Conservation (phyloP, 2,797 vertebrate species). For the Megaceryle alcyon region DNA sequence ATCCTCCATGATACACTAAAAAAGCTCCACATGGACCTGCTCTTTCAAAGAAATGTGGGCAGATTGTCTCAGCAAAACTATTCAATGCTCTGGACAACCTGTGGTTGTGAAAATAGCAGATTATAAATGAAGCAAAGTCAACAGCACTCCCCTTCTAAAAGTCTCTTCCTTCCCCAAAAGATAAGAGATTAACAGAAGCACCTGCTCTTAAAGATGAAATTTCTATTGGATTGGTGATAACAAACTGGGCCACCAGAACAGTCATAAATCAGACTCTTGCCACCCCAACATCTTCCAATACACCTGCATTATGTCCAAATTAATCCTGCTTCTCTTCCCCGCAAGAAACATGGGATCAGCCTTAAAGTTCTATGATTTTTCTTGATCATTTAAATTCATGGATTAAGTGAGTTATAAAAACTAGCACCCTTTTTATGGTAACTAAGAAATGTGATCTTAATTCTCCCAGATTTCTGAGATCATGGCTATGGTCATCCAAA, state of each 20-base stretch:
- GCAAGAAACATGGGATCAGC: not conserved
- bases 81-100: not conserved
- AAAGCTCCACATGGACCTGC: not conserved
- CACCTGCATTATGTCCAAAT: not conserved
- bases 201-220: not conserved
- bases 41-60: not conserved
- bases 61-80: not conserved
- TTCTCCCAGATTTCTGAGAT: not conserved
- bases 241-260: not conserved
- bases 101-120: not conserved
- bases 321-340: not conserved
- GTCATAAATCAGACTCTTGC: not conserved
- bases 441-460: not conserved
- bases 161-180: not conserved
- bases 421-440: not conserved
- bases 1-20: not conserved
- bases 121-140: not conserved
- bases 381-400: not conserved
- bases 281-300: not conserved
- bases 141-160: not conserved
- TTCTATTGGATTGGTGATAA: not conserved
- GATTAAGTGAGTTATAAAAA: not conserved
- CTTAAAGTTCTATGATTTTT: not conserved
- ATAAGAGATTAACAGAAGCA: not conserved
- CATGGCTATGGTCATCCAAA: not conserved